A percentile compares a stretch with the other conserved stretches of the same genome.
These are phyloP conservation scores for Pyrocephalus nanus DNA, from an alignment of 2,797 vertebrate species.

Conservation along the genomic window DNA sequence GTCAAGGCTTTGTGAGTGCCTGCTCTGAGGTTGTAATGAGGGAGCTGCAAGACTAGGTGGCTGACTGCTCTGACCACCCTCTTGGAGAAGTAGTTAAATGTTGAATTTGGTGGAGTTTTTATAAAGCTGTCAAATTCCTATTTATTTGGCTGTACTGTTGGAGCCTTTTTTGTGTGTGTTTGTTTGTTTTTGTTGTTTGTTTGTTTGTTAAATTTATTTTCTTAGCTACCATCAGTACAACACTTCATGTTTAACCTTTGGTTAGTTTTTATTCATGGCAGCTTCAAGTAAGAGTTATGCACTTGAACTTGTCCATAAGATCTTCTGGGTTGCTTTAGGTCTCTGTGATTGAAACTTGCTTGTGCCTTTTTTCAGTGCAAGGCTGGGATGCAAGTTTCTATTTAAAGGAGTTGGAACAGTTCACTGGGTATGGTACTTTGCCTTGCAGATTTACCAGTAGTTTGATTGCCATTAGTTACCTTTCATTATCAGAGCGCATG, in stretches of 20 bases:
- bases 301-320: background rate
- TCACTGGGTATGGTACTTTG: background rate
- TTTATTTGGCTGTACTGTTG: background rate
- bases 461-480: background rate
- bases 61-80: background rate
- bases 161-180: too few species aligned
- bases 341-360: background rate
- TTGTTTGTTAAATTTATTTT: too few species aligned
- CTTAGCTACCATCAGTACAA: background rate
- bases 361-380: background rate
- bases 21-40: background rate
- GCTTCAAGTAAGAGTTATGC: background rate
- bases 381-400: background rate
- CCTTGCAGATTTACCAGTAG: background rate
- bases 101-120: background rate
- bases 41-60: background rate
- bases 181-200: too few species aligned
- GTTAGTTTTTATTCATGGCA: background rate
- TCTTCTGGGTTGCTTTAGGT: background rate
- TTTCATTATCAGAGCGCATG: background rate
- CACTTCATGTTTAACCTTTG: background rate
- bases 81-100: background rate
- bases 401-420: background rate
- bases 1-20: background rate
- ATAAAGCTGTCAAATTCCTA: rapidly evolving